phyloP scores from a whole-genome alignment of 2,888 invertebrate genomes.

The Caenorhabditis sulstoni region DNA sequence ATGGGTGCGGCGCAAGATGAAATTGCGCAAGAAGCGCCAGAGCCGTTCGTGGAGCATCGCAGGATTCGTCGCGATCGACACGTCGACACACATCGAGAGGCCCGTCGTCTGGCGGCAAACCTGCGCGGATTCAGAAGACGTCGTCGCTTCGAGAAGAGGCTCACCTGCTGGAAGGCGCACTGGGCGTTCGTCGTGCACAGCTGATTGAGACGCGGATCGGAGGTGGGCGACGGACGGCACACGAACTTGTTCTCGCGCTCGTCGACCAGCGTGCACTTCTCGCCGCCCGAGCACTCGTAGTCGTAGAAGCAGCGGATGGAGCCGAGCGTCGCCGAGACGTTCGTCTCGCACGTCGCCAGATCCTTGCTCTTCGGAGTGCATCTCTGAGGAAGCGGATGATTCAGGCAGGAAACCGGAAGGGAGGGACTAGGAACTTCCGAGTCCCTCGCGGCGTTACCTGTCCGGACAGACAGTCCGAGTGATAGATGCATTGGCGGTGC shows the following conservation, averaged over 20 bases:
- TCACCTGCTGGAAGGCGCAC: conserved; percentile 68
- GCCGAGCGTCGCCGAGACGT: conserved; percentile 58
- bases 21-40: conserved; percentile 60
- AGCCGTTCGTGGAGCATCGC: conserved; percentile 60
- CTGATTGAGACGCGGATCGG: conserved; percentile 63
- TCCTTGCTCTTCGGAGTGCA: conserved; percentile 32
- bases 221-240: conserved; percentile 57
- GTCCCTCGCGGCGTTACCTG: too few species aligned
- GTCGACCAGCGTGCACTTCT: conserved; percentile 57
- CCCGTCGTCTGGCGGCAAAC: conserved; percentile 62
- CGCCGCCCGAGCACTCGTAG: conserved; percentile 69
- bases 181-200: conserved; percentile 61
- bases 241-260: conserved; percentile 30
- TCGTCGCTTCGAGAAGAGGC: background rate
- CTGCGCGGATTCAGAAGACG: conserved; percentile 27
- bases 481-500: conserved; percentile 60
- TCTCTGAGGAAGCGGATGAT: conserved; percentile 27
- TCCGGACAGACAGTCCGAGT: conserved; percentile 66
- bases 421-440: too few species aligned
- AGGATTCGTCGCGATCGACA: conserved; percentile 53
- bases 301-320: conserved; percentile 60
- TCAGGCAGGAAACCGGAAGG: background rate
- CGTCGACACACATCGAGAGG: conserved; percentile 62
- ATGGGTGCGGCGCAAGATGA: conserved; percentile 54
- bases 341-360: conserved; percentile 49